These are phyloP conservation scores for Listronotus oregonensis DNA, from an alignment of 1,140 invertebrate genomes.

Conservation along the genomic window DNA sequence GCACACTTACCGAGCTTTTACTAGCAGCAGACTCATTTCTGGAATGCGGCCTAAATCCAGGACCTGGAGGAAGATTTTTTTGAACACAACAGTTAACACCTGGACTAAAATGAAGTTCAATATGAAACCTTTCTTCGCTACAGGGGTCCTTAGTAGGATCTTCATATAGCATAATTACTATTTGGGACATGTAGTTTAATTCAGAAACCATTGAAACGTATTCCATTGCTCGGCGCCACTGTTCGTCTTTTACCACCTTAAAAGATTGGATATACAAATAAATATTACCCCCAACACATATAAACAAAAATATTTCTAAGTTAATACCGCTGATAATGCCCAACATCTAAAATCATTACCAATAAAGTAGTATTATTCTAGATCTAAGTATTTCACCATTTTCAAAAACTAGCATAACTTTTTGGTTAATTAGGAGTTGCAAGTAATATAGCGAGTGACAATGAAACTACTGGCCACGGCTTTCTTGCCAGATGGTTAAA, in stretches of 20 bases:
- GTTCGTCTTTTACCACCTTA: constrained; percentile 86
- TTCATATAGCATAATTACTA: constrained; percentile 99
- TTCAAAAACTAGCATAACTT: no score
- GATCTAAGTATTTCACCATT: no score
- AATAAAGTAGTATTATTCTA: no score
- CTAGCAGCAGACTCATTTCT: constrained; percentile 74
- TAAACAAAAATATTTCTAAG: no score
- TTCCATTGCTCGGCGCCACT: constrained; percentile 98
- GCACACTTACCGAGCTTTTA: constrained; percentile 55
- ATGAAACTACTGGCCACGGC: no score
- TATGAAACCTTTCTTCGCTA: constrained; percentile 91
- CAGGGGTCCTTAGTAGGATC: constrained; percentile 94
- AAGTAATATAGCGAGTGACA: no score
- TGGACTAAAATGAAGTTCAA: constrained; percentile 97
- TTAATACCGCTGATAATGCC: no score
- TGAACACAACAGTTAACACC: constrained; percentile 95
- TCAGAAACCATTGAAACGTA: constrained; percentile 97
- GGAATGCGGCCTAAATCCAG: constrained; percentile 90
- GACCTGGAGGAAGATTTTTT: constrained; percentile 90
- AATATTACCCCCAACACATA: no score
- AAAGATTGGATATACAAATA: background rate
- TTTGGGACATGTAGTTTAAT: constrained; percentile 99
- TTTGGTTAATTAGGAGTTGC: no score
- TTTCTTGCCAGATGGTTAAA: no score
- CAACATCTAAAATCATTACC: no score